Percentiles rank a stretch among this genome's conserved stretches.
phyloP scores from a whole-genome alignment of 2,113 vertebrate species.

The Corythornis cristatus region DNA sequence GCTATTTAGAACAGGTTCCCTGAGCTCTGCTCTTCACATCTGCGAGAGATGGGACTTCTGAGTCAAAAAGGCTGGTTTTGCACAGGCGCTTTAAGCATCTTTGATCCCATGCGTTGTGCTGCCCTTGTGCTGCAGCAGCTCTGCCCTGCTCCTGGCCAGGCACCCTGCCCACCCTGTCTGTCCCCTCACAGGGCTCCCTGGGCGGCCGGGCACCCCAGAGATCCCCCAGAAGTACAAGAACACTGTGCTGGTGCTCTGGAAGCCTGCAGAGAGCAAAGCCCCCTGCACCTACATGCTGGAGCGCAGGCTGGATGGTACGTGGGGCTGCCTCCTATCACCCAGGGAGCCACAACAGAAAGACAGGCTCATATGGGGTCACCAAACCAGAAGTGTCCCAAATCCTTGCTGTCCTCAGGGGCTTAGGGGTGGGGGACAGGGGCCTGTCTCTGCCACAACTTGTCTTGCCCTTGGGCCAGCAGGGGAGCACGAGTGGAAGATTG shows the following conservation, averaged over 20 bases:
- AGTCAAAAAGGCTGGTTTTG: background rate
- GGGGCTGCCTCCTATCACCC: background rate
- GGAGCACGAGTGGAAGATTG: conserved; percentile 87
- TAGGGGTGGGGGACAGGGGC: no score
- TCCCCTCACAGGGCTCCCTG: conserved; percentile 82
- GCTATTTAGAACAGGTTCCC: accelerated
- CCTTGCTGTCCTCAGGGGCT: background rate
- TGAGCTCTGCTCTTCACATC: background rate
- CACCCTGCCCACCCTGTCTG: background rate
- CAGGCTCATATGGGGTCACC: background rate
- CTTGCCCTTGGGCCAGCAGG: conserved; percentile 61
- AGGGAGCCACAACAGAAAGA: background rate
- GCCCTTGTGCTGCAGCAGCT: background rate
- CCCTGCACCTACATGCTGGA: conserved; percentile 95
- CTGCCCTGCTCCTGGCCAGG: background rate
- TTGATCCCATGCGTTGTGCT: background rate
- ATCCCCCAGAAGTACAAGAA: conserved; percentile 94
- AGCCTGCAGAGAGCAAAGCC: conserved; percentile 87
- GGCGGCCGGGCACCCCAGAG: conserved; percentile 90
- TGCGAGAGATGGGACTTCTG: background rate
- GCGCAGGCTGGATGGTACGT: conserved; percentile 84
- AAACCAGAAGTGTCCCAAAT: background rate
- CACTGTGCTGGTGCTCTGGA: conserved; percentile 94
- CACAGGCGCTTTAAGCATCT: background rate
- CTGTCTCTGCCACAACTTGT: background rate